Evolutionary conservation across 2,113 vertebrate species (phyloP).

Genomic region (Bos javanicus): DNA sequence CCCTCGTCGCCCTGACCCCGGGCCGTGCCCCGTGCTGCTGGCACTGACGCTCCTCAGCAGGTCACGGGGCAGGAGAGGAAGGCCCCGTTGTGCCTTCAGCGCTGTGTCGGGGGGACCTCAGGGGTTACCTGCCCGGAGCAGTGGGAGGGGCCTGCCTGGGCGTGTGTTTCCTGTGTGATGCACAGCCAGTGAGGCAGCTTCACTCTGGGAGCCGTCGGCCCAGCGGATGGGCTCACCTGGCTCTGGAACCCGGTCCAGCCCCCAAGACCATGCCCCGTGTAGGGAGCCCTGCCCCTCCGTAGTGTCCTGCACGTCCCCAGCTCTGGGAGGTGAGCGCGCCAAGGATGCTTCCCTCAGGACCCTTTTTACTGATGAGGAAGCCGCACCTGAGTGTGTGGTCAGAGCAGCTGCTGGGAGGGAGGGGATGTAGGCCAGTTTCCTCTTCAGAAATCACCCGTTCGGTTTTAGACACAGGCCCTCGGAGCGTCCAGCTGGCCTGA

Average conservation of each 20-base stretch:
- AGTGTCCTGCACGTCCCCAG: rapidly evolving
- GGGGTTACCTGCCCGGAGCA: not conserved
- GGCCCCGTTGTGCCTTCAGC: no score
- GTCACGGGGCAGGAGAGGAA: not conserved
- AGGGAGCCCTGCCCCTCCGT: rapidly evolving
- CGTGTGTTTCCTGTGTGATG: rapidly evolving
- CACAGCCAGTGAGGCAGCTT: not conserved
- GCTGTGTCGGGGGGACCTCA: not conserved
- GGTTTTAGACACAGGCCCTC: not conserved
- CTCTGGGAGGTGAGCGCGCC: not conserved
- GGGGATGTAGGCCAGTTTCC: not conserved
- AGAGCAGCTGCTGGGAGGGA: not conserved
- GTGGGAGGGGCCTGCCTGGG: not conserved
- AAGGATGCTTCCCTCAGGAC: no score
- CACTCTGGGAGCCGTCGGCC: not conserved
- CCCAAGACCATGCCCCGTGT: not conserved
- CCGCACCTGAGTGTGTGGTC: not conserved
- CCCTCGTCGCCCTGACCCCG: not conserved
- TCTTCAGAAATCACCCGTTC: not conserved
- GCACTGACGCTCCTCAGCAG: not conserved
- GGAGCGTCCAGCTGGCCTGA: not conserved
- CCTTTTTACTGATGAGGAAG: not conserved
- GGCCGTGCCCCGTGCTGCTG: not conserved
- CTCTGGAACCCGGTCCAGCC: not conserved
- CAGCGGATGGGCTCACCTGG: no score